A percentile compares a stretch with the other conserved stretches of the same genome.
Evolutionary conservation across 2,888 invertebrate genomes (phyloP).

Genomic region (Agrenia bidenticulata): DNA sequence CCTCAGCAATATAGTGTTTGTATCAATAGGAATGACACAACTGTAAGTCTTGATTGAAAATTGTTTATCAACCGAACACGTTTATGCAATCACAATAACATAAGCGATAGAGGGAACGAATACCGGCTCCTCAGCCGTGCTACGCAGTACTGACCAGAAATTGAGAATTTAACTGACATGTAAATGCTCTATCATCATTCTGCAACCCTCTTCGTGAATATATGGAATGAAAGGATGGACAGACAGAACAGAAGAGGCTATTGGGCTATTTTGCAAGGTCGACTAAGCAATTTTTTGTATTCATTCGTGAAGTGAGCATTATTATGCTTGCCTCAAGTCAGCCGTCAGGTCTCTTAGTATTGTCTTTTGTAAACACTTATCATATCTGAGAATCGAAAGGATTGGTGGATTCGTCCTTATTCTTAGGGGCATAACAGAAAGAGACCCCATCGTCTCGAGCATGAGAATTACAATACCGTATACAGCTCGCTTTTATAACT

Average conservation of each 20-base stretch:
- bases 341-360: neutral
- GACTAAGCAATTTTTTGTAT: neutral
- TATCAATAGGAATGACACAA: no score
- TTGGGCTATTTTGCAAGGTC: conserved; percentile 9
- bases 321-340: neutral
- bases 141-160: conserved; percentile 6
- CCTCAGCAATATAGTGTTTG: no score
- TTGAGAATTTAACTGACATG: neutral
- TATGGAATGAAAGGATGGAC: neutral
- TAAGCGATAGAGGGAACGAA: neutral
- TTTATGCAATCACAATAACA: no score
- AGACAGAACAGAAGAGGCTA: conserved; percentile 3
- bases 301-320: conserved; percentile 12
- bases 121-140: conserved; percentile 11
- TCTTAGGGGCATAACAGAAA: no score
- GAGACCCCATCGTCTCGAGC: no score
- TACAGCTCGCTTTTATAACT: no score
- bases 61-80: no score
- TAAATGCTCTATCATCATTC: neutral
- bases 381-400: no score
- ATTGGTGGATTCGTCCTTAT: no score
- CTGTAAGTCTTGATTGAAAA: no score
- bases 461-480: no score
- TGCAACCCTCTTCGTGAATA: neutral
- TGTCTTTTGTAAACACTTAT: no score